Conservation (phyloP, 2,797 vertebrate genomes). For the Lutjanus campechanus region DNA sequence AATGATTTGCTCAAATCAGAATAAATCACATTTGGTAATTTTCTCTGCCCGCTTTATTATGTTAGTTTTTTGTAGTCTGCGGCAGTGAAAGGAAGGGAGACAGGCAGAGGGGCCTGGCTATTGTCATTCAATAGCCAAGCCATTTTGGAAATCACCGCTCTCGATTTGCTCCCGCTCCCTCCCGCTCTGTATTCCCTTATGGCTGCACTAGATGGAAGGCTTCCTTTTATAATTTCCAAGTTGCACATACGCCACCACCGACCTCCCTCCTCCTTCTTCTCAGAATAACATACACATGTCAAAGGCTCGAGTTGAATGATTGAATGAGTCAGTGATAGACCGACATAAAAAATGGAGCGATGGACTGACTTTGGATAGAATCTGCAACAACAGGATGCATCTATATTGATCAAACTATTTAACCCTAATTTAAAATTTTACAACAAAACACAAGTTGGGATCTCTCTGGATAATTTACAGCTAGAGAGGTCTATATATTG, state of each 20-base stretch:
- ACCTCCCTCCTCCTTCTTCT: slow-evolving; percentile 1
- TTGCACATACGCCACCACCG: slow-evolving; percentile 77
- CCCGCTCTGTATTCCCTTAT: slow-evolving; percentile 85
- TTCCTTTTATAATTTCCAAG: slow-evolving; percentile 87
- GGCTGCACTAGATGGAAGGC: slow-evolving; percentile 86
- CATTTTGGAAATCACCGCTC: slow-evolving; percentile 82
- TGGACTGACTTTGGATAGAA: slow-evolving; percentile 1
- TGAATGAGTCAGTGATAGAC: slow-evolving; percentile 44
- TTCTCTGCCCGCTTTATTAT: slow-evolving; percentile 66
- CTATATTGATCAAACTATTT: slow-evolving; percentile 43
- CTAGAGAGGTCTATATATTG: slow-evolving; percentile 46
- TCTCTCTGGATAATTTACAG: slow-evolving; percentile 50
- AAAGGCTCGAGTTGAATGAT: slow-evolving; percentile 48
- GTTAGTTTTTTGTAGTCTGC: slow-evolving; percentile 66
- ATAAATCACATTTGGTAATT: slow-evolving; percentile 84
- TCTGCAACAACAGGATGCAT: slow-evolving; percentile 38
- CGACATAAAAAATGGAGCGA: slow-evolving; percentile 7
- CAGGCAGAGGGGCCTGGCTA: slow-evolving; percentile 81
- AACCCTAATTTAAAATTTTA: slow-evolving; percentile 46
- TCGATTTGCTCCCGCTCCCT: slow-evolving; percentile 81
- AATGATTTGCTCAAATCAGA: slow-evolving; percentile 74
- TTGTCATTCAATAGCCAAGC: slow-evolving; percentile 89
- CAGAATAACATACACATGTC: slow-evolving; percentile 61
- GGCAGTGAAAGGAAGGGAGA: slow-evolving; percentile 69
- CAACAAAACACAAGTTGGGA: slow-evolving; percentile 39